Base-by-base conservation (phyloP, 2,888 invertebrate species). In the Teinopalpus imperialis region DNA sequence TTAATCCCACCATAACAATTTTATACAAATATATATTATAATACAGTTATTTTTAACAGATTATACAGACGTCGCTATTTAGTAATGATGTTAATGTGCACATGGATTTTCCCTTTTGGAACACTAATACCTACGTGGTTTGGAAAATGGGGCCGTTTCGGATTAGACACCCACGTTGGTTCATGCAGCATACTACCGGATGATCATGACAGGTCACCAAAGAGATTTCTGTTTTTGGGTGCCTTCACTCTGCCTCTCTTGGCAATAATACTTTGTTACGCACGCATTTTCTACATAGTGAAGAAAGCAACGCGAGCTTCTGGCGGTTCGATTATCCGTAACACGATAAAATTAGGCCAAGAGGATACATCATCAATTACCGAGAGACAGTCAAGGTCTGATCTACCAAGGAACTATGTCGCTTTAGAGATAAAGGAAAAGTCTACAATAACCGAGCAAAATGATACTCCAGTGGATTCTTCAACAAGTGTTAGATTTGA, bases 241-340 rank as follows among this genome's bases (percentile, higher is more conserved):
- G 97, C 95, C 12, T 97, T 97, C 66, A 90, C 95, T 40, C 87
- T 97, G 32, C 97, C 98, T 0, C 96, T 96, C 73, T 72, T 93
- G 54, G 92, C 94, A 43, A 97, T 97, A 62, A 91, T 96, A 21
- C 82, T 94, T 48, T 96, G 95, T 68, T 97, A 97, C 63, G 93
- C 95, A 0, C 91, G 94, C 54, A 97, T 96, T 70, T 94, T 94
- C 66, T 93, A 92, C 72, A 94, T 95, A 41, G 95, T 95, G 0
- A 90, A 93, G 13, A 91, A 92, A 71, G 92, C 94, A 0, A 92
- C 94, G 0, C 81, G 90, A 24, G 91, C 91, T 51, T 92, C 93
- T 0, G 80, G 90, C 31, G 78, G 75, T 4, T 61, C 73, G 1
- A 31, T 47, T 1, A 53, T 59, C 18, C 55, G 55, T 21, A 57